Conservation (phyloP, 1,140 invertebrate genomes). For the Paramacrobiotus metropolitanus region DNA sequence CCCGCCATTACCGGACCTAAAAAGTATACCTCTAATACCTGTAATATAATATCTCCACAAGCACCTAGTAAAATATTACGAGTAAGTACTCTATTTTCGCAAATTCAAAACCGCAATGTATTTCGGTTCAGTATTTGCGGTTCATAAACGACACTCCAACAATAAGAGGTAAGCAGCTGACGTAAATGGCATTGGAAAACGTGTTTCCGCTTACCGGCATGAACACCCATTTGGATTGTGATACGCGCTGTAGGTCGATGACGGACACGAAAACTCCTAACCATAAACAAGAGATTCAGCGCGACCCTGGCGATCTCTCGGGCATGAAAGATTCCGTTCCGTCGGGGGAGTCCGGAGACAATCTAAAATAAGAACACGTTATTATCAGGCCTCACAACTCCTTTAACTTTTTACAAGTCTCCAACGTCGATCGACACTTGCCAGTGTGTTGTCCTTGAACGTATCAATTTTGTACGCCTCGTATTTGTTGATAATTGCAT, state of each 20-base stretch:
- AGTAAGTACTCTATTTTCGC: no score
- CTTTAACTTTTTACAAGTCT: background rate
- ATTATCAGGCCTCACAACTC: background rate
- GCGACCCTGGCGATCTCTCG: slow-evolving; percentile 51
- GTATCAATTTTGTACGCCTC: slow-evolving; percentile 87
- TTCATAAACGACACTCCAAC: no score
- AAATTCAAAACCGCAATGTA: no score
- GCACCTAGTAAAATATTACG: no score
- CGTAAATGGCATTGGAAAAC: no score
- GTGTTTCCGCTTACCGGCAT: slow-evolving; percentile 63
- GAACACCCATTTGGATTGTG: slow-evolving; percentile 77
- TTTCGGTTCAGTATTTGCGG: no score
- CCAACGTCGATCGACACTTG: no score
- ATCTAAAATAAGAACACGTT: slow-evolving; percentile 19
- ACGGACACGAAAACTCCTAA: slow-evolving; percentile 64
- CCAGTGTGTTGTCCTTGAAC: slow-evolving; percentile 9
- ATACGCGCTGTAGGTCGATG: slow-evolving; percentile 65
- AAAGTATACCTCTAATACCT: slow-evolving; percentile 15
- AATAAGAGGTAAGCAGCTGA: no score
- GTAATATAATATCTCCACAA: background rate
- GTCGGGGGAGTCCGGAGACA: slow-evolving; percentile 32
- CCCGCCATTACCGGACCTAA: slow-evolving; percentile 68
- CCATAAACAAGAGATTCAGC: slow-evolving; percentile 53
- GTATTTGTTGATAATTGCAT: slow-evolving; percentile 82
- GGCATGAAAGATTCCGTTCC: slow-evolving; percentile 32